These are phyloP conservation scores for Hycleus cichorii DNA, from an alignment of 1,140 invertebrate species.

Conservation along the genomic window DNA sequence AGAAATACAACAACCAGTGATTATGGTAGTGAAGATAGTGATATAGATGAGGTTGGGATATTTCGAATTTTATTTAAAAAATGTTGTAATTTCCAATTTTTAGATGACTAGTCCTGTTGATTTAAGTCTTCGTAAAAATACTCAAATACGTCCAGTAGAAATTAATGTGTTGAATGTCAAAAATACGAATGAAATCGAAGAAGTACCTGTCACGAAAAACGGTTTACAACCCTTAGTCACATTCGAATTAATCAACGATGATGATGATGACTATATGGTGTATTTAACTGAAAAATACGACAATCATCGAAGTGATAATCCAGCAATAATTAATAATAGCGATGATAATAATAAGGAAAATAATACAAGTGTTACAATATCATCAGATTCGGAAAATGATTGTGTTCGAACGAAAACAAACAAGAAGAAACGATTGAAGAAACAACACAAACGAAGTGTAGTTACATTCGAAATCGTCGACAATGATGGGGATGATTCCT, in stretches of 20 bases:
- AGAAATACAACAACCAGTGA: constrained; percentile 7
- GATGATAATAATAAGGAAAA: too few species aligned
- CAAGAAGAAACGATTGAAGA: too few species aligned
- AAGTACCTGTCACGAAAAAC: constrained; percentile 1
- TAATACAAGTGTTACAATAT: too few species aligned
- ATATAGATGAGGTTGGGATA: background rate
- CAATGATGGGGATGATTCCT: background rate
- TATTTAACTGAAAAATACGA: too few species aligned
- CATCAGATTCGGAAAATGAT: too few species aligned
- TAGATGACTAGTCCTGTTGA: background rate
- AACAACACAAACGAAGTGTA: background rate
- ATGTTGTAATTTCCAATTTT: background rate
- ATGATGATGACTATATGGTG: too few species aligned
- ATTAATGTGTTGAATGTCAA: background rate
- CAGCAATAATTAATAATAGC: too few species aligned
- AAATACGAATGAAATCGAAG: background rate
- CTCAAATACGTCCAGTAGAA: background rate
- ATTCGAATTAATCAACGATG: too few species aligned
- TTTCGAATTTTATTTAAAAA: too few species aligned
- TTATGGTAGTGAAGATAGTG: constrained; percentile 7
- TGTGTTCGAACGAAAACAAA: too few species aligned
- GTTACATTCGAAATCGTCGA: background rate
- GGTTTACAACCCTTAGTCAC: background rate
- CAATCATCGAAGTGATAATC: too few species aligned
- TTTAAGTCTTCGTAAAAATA: constrained; percentile 2